Evolutionary conservation across 1,140 invertebrate species (phyloP).

Genomic region (Capitella teleta): DNA sequence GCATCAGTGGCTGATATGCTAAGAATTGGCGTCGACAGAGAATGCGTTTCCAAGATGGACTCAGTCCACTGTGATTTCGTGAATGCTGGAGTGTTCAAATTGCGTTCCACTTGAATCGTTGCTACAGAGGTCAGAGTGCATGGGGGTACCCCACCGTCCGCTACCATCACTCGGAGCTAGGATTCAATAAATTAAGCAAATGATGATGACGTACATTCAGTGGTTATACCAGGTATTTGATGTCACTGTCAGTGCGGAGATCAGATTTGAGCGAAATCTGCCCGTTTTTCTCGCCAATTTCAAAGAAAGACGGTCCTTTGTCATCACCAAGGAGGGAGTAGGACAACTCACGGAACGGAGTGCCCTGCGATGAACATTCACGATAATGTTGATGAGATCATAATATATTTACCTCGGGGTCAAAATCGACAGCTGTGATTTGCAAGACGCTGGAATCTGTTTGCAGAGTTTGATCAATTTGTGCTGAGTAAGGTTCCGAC

Average conservation of each 20-base stretch:
- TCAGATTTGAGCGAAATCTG: constrained; percentile 2
- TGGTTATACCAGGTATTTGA: constrained; percentile 3
- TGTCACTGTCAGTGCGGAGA: constrained; percentile 2
- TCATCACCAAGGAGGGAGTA: constrained; percentile 8
- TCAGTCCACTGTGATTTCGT: background rate
- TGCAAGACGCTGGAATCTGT: background rate
- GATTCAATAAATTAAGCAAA: too few relatives aligned
- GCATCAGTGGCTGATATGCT: constrained; percentile 1
- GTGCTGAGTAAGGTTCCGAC: constrained; percentile 2
- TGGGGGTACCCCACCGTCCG: constrained; percentile 20
- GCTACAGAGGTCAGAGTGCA: constrained; percentile 1
- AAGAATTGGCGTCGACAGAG: background rate
- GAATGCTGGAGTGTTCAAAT: constrained; percentile 5
- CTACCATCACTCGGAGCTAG: constrained; percentile 21
- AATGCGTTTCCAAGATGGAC: constrained; percentile 8
- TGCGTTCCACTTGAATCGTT: constrained; percentile 8
- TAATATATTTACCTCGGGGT: constrained; percentile 3
- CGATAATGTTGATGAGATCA: background rate
- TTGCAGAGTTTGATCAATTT: constrained; percentile 7
- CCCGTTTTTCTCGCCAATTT: constrained; percentile 1
- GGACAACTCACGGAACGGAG: constrained; percentile 3
- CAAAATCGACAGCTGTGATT: constrained; percentile 3
- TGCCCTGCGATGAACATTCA: constrained; percentile 3
- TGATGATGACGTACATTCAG: too few relatives aligned
- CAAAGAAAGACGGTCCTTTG: constrained; percentile 5